phyloP scores from a whole-genome alignment of 2,113 vertebrate genomes.

The Pseudorasbora parva region DNA sequence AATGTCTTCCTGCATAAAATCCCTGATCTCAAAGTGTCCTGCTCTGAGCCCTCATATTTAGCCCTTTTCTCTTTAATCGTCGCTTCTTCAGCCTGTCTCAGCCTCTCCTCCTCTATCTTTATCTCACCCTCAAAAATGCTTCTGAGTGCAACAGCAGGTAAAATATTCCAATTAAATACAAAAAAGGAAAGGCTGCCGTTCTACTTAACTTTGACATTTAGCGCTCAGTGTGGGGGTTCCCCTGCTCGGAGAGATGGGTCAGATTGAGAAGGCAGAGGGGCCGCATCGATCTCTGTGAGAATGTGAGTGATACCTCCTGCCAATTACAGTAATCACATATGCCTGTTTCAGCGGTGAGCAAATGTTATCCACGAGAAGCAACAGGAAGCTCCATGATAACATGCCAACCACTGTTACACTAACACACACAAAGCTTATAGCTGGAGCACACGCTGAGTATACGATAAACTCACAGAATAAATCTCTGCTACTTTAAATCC shows the following conservation, averaged over 20 bases:
- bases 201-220: constrained; percentile 61
- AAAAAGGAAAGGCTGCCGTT: constrained; percentile 42
- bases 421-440: constrained; percentile 22
- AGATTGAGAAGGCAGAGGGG: constrained; percentile 56
- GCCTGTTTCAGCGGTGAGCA: constrained; percentile 40
- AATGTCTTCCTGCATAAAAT: constrained; percentile 61
- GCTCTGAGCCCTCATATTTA: constrained; percentile 32
- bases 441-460: constrained; percentile 8
- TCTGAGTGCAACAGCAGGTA: constrained; percentile 54
- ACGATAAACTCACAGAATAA: neutral
- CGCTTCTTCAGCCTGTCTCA: constrained; percentile 51
- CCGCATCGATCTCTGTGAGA: constrained; percentile 56
- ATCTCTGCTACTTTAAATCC: constrained; percentile 1
- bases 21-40: constrained; percentile 67
- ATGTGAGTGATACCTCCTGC: constrained; percentile 51
- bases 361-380: constrained; percentile 43
- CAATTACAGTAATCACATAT: constrained; percentile 52
- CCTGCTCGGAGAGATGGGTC: constrained; percentile 43
- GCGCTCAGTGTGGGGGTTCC: constrained; percentile 25
- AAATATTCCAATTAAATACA: constrained; percentile 48
- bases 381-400: constrained; percentile 27
- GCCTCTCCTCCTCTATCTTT: constrained; percentile 42
- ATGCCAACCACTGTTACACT: constrained; percentile 36
- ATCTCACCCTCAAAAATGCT: constrained; percentile 51
- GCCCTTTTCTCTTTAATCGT: constrained; percentile 46